Base-by-base conservation (phyloP, 1,140 invertebrate genomes). In the Diplogasteroides magnus region DNA sequence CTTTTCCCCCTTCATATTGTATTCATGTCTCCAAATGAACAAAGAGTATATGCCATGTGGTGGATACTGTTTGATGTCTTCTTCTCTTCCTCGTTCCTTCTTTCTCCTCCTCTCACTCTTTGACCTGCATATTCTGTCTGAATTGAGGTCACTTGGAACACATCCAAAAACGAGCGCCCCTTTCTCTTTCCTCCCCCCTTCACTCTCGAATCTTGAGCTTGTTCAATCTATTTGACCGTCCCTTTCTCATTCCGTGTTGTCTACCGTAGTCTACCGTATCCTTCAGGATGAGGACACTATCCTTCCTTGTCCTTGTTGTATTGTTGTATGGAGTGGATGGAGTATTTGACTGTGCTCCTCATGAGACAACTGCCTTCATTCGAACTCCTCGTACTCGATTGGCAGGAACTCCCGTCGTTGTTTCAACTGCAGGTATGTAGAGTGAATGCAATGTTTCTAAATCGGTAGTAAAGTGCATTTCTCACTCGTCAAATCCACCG, bases 351-450 rank as follows among this genome's bases (percentile, higher is more conserved):
- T 82, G 80, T 69, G 68, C 67, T n/a, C 67, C 61, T 23, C 74
- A 77, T 48, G 80, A 82, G 65, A 83, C 80, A 25, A 74, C 80
- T 2, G 77, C 81, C 2, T 82, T 82, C 74, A 73, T 82, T n/a
- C 69, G 81, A 59, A 82, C 83, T 61, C 74, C 81, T 23, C 71
- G 80, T 25, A 81, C 80, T 31, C 71, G 80, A 58, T 73, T 82
- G 2, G 80, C 76, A 61, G 81, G 80, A 64, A 82, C 80, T 23
- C 80, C 80, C 14, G 78, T 81, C 31, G 75, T 76, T 64, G 71
- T 81, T 48, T 82, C 80, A 25, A 82, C 80, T 13, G 81, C 80
- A 29, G 80, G 70, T 72, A 31, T 15, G 70, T n/a, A n/a, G n/a
- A n/a, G n/a, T n/a, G n/a, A n/a, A n/a, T n/a, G n/a, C n/a, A n/a